Percentiles rank a stretch among this genome's conserved stretches.
These are phyloP conservation scores for Paralvinella palmiformis DNA, from an alignment of 1,140 invertebrate genomes.

Conservation along the genomic window DNA sequence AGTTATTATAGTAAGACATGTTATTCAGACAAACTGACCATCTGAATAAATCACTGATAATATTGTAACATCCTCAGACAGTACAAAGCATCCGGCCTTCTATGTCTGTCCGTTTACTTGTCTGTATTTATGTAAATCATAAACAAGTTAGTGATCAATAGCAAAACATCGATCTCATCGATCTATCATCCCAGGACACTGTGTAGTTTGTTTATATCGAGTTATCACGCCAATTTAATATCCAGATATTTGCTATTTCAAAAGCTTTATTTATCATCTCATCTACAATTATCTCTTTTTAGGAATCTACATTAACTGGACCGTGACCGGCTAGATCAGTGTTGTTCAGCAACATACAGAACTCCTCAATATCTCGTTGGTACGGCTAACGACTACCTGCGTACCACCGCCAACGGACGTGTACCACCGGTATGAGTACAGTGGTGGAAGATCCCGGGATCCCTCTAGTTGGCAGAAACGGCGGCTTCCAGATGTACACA, in stretches of 20 bases:
- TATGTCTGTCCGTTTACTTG: too few relatives aligned
- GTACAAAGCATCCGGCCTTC: too few relatives aligned
- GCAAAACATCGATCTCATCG: too few relatives aligned
- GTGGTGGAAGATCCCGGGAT: conserved; percentile 36
- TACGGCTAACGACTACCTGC: conserved; percentile 24
- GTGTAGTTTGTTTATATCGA: too few relatives aligned
- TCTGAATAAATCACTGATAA: too few relatives aligned
- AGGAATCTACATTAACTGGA: neutral
- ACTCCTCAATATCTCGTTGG: neutral
- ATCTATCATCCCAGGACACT: too few relatives aligned
- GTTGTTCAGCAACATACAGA: neutral
- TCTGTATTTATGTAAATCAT: too few relatives aligned
- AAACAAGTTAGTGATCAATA: too few relatives aligned
- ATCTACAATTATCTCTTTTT: neutral
- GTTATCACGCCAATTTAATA: too few relatives aligned
- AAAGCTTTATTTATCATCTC: neutral
- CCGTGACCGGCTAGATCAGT: neutral
- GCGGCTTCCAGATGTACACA: conserved; percentile 26
- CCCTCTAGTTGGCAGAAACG: conserved; percentile 36
- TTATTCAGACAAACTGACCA: too few relatives aligned
- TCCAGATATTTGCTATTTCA: neutral
- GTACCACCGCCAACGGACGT: conserved; percentile 3
- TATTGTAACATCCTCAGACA: too few relatives aligned
- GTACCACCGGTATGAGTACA: conserved; percentile 29
- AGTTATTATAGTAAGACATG: too few relatives aligned